Evolutionary conservation across 2,113 vertebrate species (phyloP).

Genomic region (Pituophis catenifer): DNA sequence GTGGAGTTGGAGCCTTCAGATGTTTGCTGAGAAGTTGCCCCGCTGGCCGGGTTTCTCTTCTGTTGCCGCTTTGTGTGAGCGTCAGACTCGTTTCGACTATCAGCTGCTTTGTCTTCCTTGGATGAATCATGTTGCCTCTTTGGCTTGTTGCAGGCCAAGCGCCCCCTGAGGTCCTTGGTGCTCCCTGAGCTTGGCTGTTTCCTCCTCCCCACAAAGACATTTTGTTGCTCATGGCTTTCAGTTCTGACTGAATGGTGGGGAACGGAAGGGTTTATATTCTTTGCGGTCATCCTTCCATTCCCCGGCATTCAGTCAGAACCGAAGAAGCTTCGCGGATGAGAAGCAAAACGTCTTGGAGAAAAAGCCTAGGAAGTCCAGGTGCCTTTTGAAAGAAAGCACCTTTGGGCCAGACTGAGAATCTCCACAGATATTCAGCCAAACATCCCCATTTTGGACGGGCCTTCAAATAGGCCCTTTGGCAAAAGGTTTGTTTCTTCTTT

Average conservation of each 20-base stretch:
- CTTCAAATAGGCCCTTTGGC: neutral
- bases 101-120: neutral
- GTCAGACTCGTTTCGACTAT: neutral
- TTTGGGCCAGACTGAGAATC: neutral
- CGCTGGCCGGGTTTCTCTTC: no score
- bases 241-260: neutral
- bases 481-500: neutral
- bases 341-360: neutral
- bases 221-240: neutral
- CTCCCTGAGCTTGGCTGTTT: no score
- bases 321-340: neutral
- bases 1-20: neutral
- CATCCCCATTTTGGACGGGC: neutral
- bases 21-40: neutral
- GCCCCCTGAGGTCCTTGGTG: neutral
- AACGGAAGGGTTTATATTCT: neutral
- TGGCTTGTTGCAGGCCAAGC: neutral
- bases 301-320: neutral
- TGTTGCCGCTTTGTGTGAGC: no score
- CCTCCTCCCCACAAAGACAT: no score
- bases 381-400: neutral
- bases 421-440: neutral
- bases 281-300: neutral
- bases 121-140: neutral
- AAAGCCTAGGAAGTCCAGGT: neutral